Conservation (phyloP, 92 coral and sea anemone species). For the Metridium senile region DNA sequence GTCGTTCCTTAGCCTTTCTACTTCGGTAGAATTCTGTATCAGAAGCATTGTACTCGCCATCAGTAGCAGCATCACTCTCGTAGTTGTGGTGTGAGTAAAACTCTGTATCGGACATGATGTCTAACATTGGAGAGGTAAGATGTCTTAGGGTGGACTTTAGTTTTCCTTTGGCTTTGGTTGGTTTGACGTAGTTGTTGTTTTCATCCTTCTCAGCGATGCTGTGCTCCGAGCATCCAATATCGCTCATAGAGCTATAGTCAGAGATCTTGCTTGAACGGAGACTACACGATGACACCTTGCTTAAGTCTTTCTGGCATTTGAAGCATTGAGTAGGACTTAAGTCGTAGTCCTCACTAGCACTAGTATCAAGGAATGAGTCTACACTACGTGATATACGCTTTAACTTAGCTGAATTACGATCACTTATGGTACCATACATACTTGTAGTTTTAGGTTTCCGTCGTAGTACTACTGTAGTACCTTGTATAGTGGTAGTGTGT, state of each 20-base stretch:
- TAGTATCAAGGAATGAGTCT: conserved; percentile 68
- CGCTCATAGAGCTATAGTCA: conserved; percentile 87
- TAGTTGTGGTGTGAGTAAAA: conserved; percentile 62
- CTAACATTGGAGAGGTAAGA: conserved; percentile 58
- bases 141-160: conserved; percentile 47
- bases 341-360: conserved; percentile 60
- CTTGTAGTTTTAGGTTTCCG: conserved; percentile 59
- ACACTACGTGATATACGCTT: conserved; percentile 85
- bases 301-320: conserved; percentile 78
- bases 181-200: conserved; percentile 50
- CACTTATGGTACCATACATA: neutral
- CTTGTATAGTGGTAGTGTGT: conserved; percentile 20
- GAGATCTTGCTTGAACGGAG: conserved; percentile 77
- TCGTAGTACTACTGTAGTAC: conserved; percentile 60
- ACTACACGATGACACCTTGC: conserved; percentile 60
- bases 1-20: conserved; percentile 58
- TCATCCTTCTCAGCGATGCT: conserved; percentile 64
- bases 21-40: conserved; percentile 75
- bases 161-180: conserved; percentile 2
- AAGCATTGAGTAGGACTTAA: conserved; percentile 83
- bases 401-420: conserved; percentile 27
- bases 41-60: conserved; percentile 56
- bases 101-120: conserved; percentile 77
- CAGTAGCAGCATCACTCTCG: conserved; percentile 74
- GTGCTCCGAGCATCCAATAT: conserved; percentile 68